Evolutionary conservation across 2,888 invertebrate genomes (phyloP).

Genomic region (Diabrotica balteata): DNA sequence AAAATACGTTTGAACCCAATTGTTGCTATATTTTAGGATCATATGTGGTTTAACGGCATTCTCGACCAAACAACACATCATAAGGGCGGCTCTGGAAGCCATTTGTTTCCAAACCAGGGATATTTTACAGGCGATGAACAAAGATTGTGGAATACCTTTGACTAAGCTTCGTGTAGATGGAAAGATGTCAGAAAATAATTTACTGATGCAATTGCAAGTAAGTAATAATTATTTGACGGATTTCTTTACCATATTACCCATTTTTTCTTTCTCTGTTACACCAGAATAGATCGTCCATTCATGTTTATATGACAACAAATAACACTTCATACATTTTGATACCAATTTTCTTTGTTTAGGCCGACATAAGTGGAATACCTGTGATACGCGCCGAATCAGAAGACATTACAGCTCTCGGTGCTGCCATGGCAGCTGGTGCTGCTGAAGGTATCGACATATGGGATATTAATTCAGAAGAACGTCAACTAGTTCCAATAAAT

Average conservation of each 20-base stretch:
- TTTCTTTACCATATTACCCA: no score
- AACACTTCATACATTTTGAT: no score
- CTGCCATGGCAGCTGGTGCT: constrained; percentile 88
- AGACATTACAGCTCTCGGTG: constrained; percentile 93
- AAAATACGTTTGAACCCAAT: no score
- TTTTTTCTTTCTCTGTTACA: no score
- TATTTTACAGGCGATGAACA: constrained; percentile 91
- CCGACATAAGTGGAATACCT: constrained; percentile 90
- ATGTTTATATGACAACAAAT: no score
- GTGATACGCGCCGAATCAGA: constrained; percentile 86
- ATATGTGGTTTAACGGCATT: constrained; percentile 94
- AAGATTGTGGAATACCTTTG: constrained; percentile 87
- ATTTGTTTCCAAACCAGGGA: constrained; percentile 97
- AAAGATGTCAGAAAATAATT: constrained; percentile 86
- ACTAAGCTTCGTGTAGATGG: constrained; percentile 91
- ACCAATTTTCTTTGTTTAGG: constrained; percentile 55
- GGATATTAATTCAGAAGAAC: constrained; percentile 69
- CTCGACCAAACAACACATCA: constrained; percentile 91
- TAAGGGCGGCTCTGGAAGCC: constrained; percentile 92
- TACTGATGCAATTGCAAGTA: constrained; percentile 91
- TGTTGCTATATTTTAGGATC: constrained; percentile 60
- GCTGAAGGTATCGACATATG: constrained; percentile 72
- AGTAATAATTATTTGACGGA: background rate
- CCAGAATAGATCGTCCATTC: no score
- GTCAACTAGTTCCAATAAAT: constrained; percentile 70